Base-by-base conservation (phyloP, 2,888 invertebrate genomes). In the Patella pellucida region DNA sequence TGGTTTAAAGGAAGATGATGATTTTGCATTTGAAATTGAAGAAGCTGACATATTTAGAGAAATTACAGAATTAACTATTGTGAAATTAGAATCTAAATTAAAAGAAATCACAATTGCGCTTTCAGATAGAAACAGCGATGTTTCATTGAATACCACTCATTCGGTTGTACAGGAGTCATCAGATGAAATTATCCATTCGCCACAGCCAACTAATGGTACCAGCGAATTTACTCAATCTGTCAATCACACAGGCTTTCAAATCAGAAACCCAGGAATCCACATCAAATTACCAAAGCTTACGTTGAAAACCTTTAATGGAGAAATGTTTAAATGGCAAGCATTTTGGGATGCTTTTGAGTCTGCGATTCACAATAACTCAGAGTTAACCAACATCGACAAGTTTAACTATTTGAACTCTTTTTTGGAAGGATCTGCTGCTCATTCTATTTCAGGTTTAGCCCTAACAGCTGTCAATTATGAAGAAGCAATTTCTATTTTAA, bases 311-410 rank as follows among this genome's bases (percentile, higher is more conserved):
- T 56, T 56, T 56, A 16, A 56, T 15, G 56, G 56, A 56, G 56
- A 56, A 56, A n/a, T n/a, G 16, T 56, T 19, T n/a, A 56, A 56
- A 56, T 56, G 56, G 56, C 56, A 56, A 56, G 56, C 16, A 56
- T 56, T 56, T 56, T 56, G 56, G 56, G 56, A 56, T 15, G 16
- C 56, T 9, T 56, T n/a, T 19, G 19, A 56, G 16, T 56, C 56
- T 9, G 56, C 56, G 19, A 56, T 56, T n/a, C 56, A 56, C 16
- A 15, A 19, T 19, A 12, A 56, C 56, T 1, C 56, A 56, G 16
- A 16, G 5, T 15, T 56, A 56, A 56, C 56, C 2, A 19, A 56
- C 16, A 56, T 56, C 16, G 56, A n/a, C 19, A 56, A 56, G 19
- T 56, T 56, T n/a, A 56, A 56, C 19, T 56, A 56, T n/a, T 56